Evolutionary conservation across 2,888 invertebrate species (phyloP).

Genomic region (Leptinotarsa juncta): DNA sequence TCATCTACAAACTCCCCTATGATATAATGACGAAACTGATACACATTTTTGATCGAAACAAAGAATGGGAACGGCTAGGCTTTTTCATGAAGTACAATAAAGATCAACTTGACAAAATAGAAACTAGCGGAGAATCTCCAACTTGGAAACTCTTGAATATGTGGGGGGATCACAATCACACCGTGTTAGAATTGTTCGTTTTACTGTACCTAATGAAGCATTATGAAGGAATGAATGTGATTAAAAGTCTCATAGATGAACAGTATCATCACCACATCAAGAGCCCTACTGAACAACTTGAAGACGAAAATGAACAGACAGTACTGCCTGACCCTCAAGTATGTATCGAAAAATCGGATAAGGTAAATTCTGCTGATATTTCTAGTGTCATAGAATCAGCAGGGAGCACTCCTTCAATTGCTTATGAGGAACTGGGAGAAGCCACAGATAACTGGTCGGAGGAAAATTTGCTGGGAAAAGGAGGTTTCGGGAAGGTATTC

Average conservation of each 20-base stretch:
- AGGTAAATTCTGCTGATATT: constrained; percentile 56
- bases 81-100: constrained; percentile 75
- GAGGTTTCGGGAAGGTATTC: constrained; percentile 94
- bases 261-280: constrained; percentile 74
- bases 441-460: constrained; percentile 86
- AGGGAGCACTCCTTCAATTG: constrained; percentile 69
- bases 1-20: constrained; percentile 80
- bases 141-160: constrained; percentile 78
- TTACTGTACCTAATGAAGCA: constrained; percentile 81
- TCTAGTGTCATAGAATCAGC: constrained; percentile 63
- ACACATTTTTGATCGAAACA: constrained; percentile 80
- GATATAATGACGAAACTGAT: constrained; percentile 77
- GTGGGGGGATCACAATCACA: constrained; percentile 89
- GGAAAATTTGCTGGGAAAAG: constrained; percentile 80
- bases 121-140: constrained; percentile 74
- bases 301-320: constrained; percentile 37
- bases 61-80: constrained; percentile 85
- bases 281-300: constrained; percentile 48
- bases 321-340: constrained; percentile 44
- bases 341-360: constrained; percentile 42
- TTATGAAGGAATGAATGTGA: constrained; percentile 78
- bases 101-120: constrained; percentile 70
- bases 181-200: constrained; percentile 81
- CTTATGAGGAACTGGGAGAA: constrained; percentile 78
- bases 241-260: constrained; percentile 75